Percentiles rank a stretch among this genome's conserved stretches.
Evolutionary conservation across 2,113 vertebrate genomes (phyloP).

Genomic region (Centropus unirufus): DNA sequence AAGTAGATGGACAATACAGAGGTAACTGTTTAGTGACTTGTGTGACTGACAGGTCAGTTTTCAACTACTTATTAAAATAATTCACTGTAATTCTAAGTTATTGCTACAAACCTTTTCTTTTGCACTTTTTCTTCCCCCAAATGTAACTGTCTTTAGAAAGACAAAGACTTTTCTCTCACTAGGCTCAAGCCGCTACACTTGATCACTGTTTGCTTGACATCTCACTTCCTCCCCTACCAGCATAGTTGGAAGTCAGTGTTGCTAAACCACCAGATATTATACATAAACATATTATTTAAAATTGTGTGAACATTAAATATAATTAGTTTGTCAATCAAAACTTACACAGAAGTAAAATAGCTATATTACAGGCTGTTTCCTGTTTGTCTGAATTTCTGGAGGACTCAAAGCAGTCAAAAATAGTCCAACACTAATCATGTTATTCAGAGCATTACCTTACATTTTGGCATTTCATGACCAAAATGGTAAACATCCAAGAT

Average conservation of each 20-base stretch:
- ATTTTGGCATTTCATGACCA: neutral
- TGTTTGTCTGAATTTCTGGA: neutral
- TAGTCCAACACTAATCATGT: neutral
- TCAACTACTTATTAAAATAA: neutral
- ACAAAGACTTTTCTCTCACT: neutral
- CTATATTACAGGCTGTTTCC: neutral
- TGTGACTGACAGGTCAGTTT: neutral
- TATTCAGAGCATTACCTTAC: neutral
- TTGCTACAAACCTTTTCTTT: neutral
- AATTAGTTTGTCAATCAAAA: constrained; percentile 40
- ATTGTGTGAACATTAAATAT: neutral
- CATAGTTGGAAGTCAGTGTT: neutral
- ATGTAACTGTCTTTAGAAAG: neutral
- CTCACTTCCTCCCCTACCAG: neutral
- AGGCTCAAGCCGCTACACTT: neutral
- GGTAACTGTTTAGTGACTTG: neutral
- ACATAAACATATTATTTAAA: neutral
- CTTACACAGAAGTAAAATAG: neutral
- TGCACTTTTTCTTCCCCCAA: neutral
- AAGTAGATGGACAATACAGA: neutral
- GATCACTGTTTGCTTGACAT: neutral
- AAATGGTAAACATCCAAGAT: neutral
- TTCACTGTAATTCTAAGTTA: neutral
- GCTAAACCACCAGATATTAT: neutral
- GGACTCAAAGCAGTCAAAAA: neutral